Percentiles rank a stretch among this genome's conserved stretches.
Evolutionary conservation across 2,113 vertebrate species (phyloP).

Genomic region (Oryzias curvinotus): DNA sequence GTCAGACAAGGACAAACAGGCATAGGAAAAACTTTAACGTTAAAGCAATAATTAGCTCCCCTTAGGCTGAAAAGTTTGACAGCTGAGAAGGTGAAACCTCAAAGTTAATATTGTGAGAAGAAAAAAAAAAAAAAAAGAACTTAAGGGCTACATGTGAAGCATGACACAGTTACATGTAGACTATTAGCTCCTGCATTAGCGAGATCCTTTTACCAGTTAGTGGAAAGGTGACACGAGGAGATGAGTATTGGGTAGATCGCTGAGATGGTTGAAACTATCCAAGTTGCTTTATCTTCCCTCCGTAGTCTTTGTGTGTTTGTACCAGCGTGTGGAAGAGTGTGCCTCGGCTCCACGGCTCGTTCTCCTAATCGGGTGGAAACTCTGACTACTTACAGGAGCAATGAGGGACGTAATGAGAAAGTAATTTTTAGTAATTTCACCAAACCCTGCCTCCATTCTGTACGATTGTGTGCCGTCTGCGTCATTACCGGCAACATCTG

Average conservation of each 20-base stretch:
- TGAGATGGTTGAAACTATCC: conserved; percentile 32
- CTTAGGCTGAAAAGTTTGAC: conserved; percentile 55
- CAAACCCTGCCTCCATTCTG: conserved; percentile 71
- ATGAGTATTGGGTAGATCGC: conserved; percentile 6
- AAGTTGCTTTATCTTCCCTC: conserved; percentile 10
- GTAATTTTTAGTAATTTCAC: conserved; percentile 82
- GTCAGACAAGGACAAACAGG: conserved; percentile 61
- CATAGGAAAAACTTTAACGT: conserved; percentile 52
- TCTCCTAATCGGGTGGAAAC: conserved; percentile 79
- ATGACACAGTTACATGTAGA: conserved; percentile 46
- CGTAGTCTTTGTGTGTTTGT: conserved; percentile 13
- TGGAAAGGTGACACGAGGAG: conserved; percentile 25
- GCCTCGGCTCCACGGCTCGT: conserved; percentile 58
- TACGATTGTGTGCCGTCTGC: conserved; percentile 76
- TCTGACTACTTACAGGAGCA: conserved; percentile 83
- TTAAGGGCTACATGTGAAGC: conserved; percentile 15
- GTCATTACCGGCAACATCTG: conserved; percentile 81
- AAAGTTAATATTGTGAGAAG: conserved; percentile 32
- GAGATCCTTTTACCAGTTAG: conserved; percentile 55
- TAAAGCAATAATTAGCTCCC: conserved; percentile 70
- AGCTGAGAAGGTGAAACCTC: conserved; percentile 28
- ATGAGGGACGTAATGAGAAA: conserved; percentile 85
- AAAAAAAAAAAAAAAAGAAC: conserved; percentile 14
- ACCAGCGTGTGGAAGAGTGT: conserved; percentile 19
- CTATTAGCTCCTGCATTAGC: conserved; percentile 27